Evolutionary conservation across 2,888 invertebrate genomes (phyloP).

Genomic region (Sceliomorpha sp.): DNA sequence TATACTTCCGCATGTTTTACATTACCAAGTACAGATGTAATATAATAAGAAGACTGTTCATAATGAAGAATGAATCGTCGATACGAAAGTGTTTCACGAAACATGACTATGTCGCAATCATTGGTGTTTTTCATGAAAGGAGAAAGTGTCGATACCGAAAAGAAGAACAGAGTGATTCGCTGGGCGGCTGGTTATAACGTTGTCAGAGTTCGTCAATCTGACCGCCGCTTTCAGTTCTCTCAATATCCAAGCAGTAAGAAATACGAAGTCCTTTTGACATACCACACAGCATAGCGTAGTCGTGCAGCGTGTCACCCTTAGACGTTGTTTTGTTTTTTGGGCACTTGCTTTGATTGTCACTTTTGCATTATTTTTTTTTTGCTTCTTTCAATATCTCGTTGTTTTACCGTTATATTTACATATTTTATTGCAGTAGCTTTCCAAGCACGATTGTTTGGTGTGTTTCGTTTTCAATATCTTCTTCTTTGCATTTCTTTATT

Average conservation of each 20-base stretch:
- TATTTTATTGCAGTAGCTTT: not conserved
- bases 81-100: slow-evolving; percentile 5
- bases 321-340: slow-evolving; percentile 22
- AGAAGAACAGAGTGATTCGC: slow-evolving; percentile 75
- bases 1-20: slow-evolving; percentile 64
- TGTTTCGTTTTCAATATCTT: slow-evolving; percentile 1
- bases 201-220: slow-evolving; percentile 79
- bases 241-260: slow-evolving; percentile 79
- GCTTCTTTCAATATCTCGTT: slow-evolving; percentile 36
- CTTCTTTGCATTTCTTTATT: not conserved
- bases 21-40: not conserved
- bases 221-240: slow-evolving; percentile 79
- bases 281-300: slow-evolving; percentile 54
- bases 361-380: slow-evolving; percentile 41
- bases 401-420: no score
- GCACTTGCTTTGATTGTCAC: slow-evolving; percentile 43
- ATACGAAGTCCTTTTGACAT: slow-evolving; percentile 55
- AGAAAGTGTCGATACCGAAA: slow-evolving; percentile 69
- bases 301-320: slow-evolving; percentile 44
- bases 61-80: slow-evolving; percentile 19
- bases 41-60: slow-evolving; percentile 24
- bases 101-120: slow-evolving; percentile 29
- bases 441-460: slow-evolving; percentile 10
- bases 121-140: slow-evolving; percentile 62
- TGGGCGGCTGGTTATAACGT: slow-evolving; percentile 79